Conservation (phyloP, 2,797 vertebrate species). For the Sphenodon punctatus region DNA sequence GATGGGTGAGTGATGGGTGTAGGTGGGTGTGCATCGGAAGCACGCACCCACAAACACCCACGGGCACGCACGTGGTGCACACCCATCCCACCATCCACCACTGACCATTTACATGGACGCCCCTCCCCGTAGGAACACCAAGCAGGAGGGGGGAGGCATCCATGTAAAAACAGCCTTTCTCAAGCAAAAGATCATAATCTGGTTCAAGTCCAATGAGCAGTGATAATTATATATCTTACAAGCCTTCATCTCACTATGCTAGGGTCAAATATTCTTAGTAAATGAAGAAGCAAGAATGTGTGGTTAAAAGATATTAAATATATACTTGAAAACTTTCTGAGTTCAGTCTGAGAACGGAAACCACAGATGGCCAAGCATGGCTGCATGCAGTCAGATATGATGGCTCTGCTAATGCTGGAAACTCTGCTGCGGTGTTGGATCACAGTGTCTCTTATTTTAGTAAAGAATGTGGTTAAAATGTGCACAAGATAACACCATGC, state of each 20-base stretch:
- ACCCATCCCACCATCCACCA: no score
- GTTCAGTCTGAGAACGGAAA: conserved; percentile 76
- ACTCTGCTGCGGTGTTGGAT: conserved; percentile 41
- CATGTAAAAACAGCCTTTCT: no score
- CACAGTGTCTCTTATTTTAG: no score
- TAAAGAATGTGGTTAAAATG: no score
- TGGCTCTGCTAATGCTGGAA: conserved; percentile 57
- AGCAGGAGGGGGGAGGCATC: no score
- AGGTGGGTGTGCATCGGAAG: no score
- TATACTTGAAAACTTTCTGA: conserved; percentile 61
- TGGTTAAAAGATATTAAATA: conserved; percentile 63
- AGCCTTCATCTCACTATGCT: conserved; percentile 40
- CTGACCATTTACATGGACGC: no score
- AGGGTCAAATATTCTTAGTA: conserved; percentile 50
- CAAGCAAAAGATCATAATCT: neutral
- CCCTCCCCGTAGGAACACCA: no score
- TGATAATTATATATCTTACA: conserved; percentile 36
- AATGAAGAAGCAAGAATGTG: conserved; percentile 54
- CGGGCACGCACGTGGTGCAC: no score
- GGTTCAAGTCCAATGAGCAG: conserved; percentile 21
- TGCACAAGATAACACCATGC: neutral
- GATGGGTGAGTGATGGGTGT: no score
- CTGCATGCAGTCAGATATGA: conserved; percentile 67
- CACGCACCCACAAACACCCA: no score
- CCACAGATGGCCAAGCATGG: conserved; percentile 73